These are phyloP conservation scores for Darevskia nairensis DNA, from an alignment of 2,797 vertebrate genomes.

Conservation along the genomic window DNA sequence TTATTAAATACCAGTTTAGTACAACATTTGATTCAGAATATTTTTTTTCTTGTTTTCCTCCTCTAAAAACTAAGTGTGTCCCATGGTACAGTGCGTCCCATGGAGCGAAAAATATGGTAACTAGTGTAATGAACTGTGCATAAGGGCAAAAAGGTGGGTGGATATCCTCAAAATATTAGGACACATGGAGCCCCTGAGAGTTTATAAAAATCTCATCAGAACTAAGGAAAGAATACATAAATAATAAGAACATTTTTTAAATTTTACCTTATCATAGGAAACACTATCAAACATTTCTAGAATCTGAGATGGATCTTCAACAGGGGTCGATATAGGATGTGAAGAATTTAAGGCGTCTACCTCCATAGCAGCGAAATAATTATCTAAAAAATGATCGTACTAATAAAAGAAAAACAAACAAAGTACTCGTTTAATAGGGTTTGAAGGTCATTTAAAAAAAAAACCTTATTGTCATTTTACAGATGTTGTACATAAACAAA, in stretches of 20 bases:
- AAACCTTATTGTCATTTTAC: no score
- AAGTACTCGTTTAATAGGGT: neutral
- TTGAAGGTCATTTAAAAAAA: neutral
- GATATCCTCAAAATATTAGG: neutral
- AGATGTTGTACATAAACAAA: no score
- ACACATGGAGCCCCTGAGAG: neutral
- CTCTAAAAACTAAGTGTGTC: no score
- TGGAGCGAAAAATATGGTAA: neutral
- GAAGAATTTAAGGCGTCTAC: slow-evolving; percentile 91
- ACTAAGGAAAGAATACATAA: neutral
- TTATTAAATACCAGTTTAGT: no score
- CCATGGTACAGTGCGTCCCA: no score
- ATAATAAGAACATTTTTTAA: neutral
- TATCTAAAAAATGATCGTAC: slow-evolving; percentile 89
- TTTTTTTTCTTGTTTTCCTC: no score
- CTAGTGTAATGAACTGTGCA: neutral
- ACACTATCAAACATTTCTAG: slow-evolving; percentile 93
- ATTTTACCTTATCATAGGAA: slow-evolving; percentile 91
- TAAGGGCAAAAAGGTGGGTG: neutral
- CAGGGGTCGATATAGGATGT: slow-evolving; percentile 88
- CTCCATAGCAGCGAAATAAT: slow-evolving; percentile 91
- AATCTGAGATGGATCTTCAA: slow-evolving; percentile 91
- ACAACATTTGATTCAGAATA: no score
- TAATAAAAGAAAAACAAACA: slow-evolving; percentile 56
- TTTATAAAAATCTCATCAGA: neutral